Evolutionary conservation across 2,888 invertebrate genomes (phyloP), one percentile per base, ranked within the genome.

Genomic region (Archaeoteleia sp.): DNA sequence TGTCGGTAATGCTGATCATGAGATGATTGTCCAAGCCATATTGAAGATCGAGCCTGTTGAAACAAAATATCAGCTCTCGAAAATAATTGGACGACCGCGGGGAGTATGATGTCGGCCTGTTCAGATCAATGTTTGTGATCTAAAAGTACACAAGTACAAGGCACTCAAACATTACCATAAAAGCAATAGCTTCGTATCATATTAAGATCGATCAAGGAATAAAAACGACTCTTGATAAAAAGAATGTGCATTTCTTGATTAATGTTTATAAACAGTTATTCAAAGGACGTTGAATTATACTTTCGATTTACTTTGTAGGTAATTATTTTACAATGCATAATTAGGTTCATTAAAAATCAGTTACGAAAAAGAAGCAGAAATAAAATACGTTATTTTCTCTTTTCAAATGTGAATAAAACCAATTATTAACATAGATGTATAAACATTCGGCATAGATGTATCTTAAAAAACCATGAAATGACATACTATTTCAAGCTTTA

Each of bases 71-170:
- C 62, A 74, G 68, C 67, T 71, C 67, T 74, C 62, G 74, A 75
- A 76, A 78, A 77, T 79, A 77, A 79, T 80, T 76, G 79, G 74
- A 74, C 60, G 68, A 69, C 67, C 48, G 55, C 60, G 49, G 49
- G 51, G 68, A 55, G 62, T 48, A 58, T 62, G 65, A 48, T 42
- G 48, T 51, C 58, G 45, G 55, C 27, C 54, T 57, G 62, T 46
- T 51, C 57, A 66, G 67, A 66, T 70, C 72, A 67, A 60, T 61
- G 63, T 61, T 68, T 67, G 61, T 55, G 60, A 70, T 70, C 70
- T 70, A 67, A 68, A 74, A 71, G 66, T 73, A 67, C 70, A 70
- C 67, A 67, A 68, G 67, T 60, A 61, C 63, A 66, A 67, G 66
- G 63, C 69, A 60, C 68, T 73, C 43, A 57, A 61, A 66, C 67